Conservation (phyloP, 1,140 invertebrate species). For the Lanistes nyassanus region DNA sequence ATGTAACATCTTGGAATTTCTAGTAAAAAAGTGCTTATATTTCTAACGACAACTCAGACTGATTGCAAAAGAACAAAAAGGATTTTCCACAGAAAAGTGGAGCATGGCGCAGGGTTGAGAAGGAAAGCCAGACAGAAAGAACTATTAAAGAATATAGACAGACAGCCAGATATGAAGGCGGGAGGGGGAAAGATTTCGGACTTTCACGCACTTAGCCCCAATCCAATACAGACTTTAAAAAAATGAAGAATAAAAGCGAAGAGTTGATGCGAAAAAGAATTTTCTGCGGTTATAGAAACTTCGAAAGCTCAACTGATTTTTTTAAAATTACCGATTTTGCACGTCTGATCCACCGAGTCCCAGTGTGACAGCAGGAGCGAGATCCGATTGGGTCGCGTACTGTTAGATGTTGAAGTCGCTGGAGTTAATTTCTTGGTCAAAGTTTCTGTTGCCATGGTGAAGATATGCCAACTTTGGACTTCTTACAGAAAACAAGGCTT, state of each 20-base stretch:
- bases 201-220: background rate
- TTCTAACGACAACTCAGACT: too few species aligned
- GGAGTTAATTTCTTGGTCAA: background rate
- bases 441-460: background rate
- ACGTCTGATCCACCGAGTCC: conserved; percentile 26
- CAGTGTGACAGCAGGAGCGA: conserved; percentile 25
- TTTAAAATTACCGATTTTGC: conserved; percentile 15
- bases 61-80: too few species aligned
- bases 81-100: too few species aligned
- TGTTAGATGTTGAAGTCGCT: background rate
- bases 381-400: conserved; percentile 21
- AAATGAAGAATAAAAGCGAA: background rate
- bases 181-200: background rate
- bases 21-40: too few species aligned
- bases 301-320: background rate
- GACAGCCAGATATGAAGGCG: background rate
- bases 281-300: background rate
- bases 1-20: too few species aligned
- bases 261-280: background rate
- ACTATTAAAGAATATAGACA: background rate
- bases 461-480: background rate
- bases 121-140: too few species aligned
- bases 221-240: background rate
- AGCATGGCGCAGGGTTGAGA: too few species aligned
- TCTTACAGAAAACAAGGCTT: background rate